Base-by-base conservation (phyloP, 2,797 vertebrate species). In the Brachymystax lenok region DNA sequence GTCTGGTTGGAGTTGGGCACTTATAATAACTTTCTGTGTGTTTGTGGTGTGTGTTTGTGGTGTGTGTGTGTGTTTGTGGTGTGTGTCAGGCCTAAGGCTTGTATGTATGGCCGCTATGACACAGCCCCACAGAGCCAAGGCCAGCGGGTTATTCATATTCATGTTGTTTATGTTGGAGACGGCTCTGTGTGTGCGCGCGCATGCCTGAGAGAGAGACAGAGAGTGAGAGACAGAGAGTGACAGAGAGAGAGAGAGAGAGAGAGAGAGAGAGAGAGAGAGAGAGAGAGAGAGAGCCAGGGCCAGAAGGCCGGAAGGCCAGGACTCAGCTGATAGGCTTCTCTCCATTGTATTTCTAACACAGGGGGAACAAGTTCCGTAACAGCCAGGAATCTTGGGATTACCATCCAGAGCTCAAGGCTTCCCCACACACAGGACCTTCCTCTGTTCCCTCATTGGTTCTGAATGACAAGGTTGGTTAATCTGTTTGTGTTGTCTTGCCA, bases 121-220 rank as follows among this genome's bases (percentile, higher is more conserved):
- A 82, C 75, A 83, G 88, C 75, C 82, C 68, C 80, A 75, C 80
- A 0, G 75, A 80, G 68, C 71, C 80, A 8, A 69, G 80, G 80
- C 88, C 89, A 89, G 78, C 76, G 83, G 81, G 86, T 87, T 67
- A 89, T 89, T 86, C 88, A 91, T 91, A 91, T 92, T 91, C 88
- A 91, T 87, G 76, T 77, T 78, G 84, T 84, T 87, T 83, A 75
- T 83, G 76, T 81, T 82, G 83, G 76, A 78, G 77, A 87, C 14
- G 79, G 78, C 86, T 84, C 86, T 80, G 67, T 82, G 84, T 64
- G 24, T 50, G 16, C 24, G 24, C 24, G 24, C 24, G 24, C 24
- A 24, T 83, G 80, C 85, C 28, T n/a, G n/a, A n/a, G n/a, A 33
- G 30, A 33, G 30, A 33, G 59, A 33, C 3, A 33, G 30, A 33